These are phyloP conservation scores for Temnothorax rugatulus DNA, from an alignment of 2,888 invertebrate species.

Conservation along the genomic window DNA sequence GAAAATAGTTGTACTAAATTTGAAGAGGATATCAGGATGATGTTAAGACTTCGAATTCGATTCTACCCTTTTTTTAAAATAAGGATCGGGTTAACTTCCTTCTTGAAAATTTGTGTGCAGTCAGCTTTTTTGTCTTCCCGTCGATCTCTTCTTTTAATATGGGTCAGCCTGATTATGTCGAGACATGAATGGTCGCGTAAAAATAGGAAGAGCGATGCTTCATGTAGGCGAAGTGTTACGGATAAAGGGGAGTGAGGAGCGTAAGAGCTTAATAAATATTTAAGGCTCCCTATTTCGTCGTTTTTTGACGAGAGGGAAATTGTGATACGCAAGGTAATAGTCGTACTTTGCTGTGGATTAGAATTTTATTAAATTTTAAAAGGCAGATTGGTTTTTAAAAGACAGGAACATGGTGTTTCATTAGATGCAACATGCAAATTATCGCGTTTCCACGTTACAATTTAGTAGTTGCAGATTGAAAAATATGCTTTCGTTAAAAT, in stretches of 20 bases:
- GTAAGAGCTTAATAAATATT: slow-evolving; percentile 43
- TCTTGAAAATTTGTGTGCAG: slow-evolving; percentile 61
- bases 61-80: slow-evolving; percentile 7
- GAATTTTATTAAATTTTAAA: slow-evolving; percentile 13
- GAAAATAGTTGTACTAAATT: slow-evolving; percentile 15
- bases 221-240: slow-evolving; percentile 38
- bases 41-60: slow-evolving; percentile 16
- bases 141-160: slow-evolving; percentile 65
- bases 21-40: neutral
- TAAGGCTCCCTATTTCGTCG: slow-evolving; percentile 20
- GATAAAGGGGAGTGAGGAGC: slow-evolving; percentile 15
- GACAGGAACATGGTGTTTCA: slow-evolving; percentile 7
- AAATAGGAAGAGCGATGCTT: slow-evolving; percentile 47
- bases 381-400: slow-evolving; percentile 3
- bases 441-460: neutral
- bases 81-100: slow-evolving; percentile 42
- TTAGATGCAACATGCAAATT: slow-evolving; percentile 23
- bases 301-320: slow-evolving; percentile 21
- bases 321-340: slow-evolving; percentile 22
- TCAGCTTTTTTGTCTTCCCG: slow-evolving; percentile 61
- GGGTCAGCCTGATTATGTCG: slow-evolving; percentile 73
- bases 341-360: slow-evolving; percentile 22
- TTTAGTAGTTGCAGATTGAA: slow-evolving; percentile 20
- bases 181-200: slow-evolving; percentile 67
- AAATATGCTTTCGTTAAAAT: slow-evolving; percentile 11